Evolutionary conservation across 2,113 vertebrate species (phyloP).

Genomic region (Lepidiolamprologus cunningtoni): DNA sequence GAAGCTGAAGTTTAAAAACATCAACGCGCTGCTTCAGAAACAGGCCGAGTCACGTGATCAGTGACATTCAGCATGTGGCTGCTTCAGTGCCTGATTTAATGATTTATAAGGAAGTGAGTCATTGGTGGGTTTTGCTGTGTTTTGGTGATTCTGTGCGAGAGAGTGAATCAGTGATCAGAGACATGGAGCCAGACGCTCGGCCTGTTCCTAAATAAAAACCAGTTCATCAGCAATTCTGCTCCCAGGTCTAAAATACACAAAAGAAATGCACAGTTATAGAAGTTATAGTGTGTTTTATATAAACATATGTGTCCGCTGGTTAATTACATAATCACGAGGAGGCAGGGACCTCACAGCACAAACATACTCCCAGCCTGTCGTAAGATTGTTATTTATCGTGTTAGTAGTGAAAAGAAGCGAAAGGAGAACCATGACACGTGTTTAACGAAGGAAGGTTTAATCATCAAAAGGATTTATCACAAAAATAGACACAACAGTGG

Average conservation of each 20-base stretch:
- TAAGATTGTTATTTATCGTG: background rate
- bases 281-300: fast-evolving
- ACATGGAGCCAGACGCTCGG: background rate
- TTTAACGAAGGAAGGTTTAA: background rate
- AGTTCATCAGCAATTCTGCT: background rate
- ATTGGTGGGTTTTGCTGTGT: background rate
- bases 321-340: background rate
- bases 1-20: background rate
- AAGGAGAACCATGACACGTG: background rate
- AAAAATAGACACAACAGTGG: fast-evolving
- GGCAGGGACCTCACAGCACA: fast-evolving
- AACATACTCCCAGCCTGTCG: fast-evolving
- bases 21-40: fast-evolving
- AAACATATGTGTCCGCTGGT: background rate
- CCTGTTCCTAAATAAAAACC: background rate
- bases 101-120: fast-evolving
- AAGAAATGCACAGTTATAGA: background rate
- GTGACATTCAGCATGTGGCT: background rate
- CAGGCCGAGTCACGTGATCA: background rate
- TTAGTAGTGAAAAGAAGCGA: fast-evolving
- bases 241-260: fast-evolving
- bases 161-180: background rate
- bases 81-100: background rate
- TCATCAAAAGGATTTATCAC: background rate
- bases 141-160: background rate